A percentile compares a stretch with the other conserved stretches of the same genome.
Evolutionary conservation across 2,797 vertebrate species (phyloP).

Genomic region (Enteromius radiatus): DNA sequence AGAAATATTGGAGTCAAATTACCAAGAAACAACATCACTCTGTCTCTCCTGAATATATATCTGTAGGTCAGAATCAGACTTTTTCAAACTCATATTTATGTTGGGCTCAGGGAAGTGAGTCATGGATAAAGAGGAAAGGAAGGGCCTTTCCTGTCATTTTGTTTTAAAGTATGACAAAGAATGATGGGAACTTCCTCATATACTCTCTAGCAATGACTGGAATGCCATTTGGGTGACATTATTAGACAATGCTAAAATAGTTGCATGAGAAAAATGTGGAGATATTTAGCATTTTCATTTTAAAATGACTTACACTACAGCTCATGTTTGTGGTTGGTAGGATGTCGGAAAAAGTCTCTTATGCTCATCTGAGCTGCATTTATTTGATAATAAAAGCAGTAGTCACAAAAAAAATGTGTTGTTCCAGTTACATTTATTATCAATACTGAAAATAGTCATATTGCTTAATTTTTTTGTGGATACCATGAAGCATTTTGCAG

Average conservation of each 20-base stretch:
- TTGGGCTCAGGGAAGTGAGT: conserved; percentile 62
- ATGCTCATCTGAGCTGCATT: background rate
- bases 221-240: conserved; percentile 27
- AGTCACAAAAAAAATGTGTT: too few relatives aligned
- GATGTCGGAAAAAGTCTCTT: background rate
- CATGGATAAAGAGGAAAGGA: conserved; percentile 71
- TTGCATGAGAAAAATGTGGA: background rate
- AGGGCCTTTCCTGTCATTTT: conserved; percentile 70
- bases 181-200: conserved; percentile 59
- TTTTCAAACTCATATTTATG: conserved; percentile 26
- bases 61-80: conserved; percentile 30
- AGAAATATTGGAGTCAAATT: background rate
- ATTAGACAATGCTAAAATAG: background rate
- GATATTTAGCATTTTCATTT: background rate
- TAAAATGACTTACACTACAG: background rate
- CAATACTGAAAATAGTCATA: background rate
- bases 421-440: background rate
- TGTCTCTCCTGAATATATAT: conserved; percentile 5
- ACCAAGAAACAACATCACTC: background rate
- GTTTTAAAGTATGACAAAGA: conserved; percentile 50
- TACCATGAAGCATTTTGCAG: background rate
- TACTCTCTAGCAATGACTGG: conserved; percentile 36
- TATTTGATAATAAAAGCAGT: background rate
- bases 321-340: background rate
- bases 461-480: background rate